phyloP scores from a whole-genome alignment of 1,140 invertebrate species.

The Brachionus manjavacas region DNA sequence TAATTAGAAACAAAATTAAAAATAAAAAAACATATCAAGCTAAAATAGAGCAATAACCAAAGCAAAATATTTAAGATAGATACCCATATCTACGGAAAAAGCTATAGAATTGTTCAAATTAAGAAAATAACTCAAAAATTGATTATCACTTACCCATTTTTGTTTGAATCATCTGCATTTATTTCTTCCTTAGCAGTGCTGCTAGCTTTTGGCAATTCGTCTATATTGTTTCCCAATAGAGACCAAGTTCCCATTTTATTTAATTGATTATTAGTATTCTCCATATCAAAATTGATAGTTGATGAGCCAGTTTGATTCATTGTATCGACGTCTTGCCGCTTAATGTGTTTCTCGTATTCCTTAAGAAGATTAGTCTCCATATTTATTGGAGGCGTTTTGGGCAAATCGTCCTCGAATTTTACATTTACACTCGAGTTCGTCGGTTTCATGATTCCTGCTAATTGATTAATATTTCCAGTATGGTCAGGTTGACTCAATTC shows the following conservation, averaged over 20 bases:
- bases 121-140: background rate
- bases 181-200: background rate
- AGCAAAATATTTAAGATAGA: background rate
- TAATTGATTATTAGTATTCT: background rate
- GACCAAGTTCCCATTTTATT: conserved; percentile 1
- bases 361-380: background rate
- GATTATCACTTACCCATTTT: background rate
- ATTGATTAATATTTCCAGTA: background rate
- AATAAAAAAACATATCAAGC: too few species aligned
- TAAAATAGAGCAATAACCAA: background rate
- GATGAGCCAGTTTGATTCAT: background rate
- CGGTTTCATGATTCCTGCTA: background rate
- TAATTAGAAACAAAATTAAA: too few species aligned
- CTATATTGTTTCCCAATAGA: background rate
- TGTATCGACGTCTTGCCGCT: background rate
- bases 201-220: conserved; percentile 26
- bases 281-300: background rate
- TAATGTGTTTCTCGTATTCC: conserved; percentile 16
- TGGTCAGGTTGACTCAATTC: background rate
- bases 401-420: conserved; percentile 4
- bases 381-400: background rate
- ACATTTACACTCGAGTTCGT: background rate
- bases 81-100: background rate
- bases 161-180: background rate
- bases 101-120: background rate